Evolutionary conservation across 1,140 invertebrate genomes (phyloP).

Genomic region (Anoplolepis gracilipes): DNA sequence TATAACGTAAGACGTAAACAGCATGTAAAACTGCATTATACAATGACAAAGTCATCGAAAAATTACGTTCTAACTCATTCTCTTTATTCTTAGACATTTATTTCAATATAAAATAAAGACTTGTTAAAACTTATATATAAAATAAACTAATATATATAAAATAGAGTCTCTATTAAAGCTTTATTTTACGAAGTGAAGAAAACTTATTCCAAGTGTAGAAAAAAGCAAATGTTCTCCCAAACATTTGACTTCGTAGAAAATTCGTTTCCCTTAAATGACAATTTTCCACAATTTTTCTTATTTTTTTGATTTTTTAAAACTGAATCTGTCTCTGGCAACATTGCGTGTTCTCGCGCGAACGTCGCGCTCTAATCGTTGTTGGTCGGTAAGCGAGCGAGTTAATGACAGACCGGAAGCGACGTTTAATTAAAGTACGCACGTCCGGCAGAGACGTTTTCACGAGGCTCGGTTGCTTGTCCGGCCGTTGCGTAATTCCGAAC

Average conservation of each 20-base stretch:
- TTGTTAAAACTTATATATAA: too few relatives aligned
- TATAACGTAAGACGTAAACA: conserved; percentile 67
- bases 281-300: background rate
- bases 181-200: background rate
- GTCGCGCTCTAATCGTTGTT: conserved; percentile 66
- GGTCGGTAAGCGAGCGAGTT: conserved; percentile 70
- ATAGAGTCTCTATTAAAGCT: background rate
- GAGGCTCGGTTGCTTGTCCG: conserved; percentile 57
- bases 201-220: background rate
- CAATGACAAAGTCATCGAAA: background rate
- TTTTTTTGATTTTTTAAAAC: background rate
- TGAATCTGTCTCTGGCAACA: background rate
- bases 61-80: background rate
- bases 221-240: background rate
- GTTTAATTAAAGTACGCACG: conserved; percentile 79
- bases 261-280: background rate
- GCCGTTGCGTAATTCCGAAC: conserved; percentile 64
- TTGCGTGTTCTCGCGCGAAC: conserved; percentile 47
- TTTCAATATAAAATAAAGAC: too few relatives aligned
- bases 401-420: conserved; percentile 76
- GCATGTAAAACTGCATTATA: conserved; percentile 35
- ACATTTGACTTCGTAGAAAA: background rate
- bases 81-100: background rate
- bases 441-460: conserved; percentile 78
- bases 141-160: too few relatives aligned